Percentiles rank a stretch among this genome's conserved stretches.
Conservation (phyloP, 2,888 invertebrate genomes). For the Ischnura elegans region DNA sequence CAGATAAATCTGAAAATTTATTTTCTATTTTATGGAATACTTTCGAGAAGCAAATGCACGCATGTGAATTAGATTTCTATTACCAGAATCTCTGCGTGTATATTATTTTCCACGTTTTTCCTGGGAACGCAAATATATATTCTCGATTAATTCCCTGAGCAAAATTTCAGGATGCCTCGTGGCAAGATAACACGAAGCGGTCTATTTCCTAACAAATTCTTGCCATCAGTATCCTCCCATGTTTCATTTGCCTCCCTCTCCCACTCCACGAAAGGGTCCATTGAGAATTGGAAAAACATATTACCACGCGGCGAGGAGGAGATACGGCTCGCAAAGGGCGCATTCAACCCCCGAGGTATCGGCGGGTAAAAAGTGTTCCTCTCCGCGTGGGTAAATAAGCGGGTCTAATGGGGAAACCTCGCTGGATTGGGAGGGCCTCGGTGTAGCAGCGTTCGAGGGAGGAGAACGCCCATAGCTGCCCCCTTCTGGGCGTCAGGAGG, state of each 20-base stretch:
- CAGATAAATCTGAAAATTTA: too few species aligned
- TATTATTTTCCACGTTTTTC: too few species aligned
- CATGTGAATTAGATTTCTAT: too few species aligned
- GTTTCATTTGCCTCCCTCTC: background rate
- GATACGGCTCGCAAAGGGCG: background rate
- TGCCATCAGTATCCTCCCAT: background rate
- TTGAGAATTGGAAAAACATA: conserved; percentile 15
- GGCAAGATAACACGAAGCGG: background rate
- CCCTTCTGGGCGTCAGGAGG: background rate
- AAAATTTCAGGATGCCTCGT: background rate
- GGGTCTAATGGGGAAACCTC: background rate
- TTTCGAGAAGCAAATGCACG: too few species aligned
- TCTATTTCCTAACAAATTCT: background rate
- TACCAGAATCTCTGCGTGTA: too few species aligned
- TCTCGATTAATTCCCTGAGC: background rate
- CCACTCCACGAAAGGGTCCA: background rate
- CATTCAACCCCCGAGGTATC: background rate
- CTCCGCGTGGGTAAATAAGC: background rate
- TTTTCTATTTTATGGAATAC: too few species aligned
- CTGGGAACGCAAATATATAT: background rate
- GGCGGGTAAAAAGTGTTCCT: background rate
- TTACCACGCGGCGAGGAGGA: background rate
- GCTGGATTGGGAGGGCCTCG: background rate
- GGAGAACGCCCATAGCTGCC: background rate
- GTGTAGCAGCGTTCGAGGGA: background rate